Evolutionary conservation across 2,113 vertebrate species (phyloP).

Genomic region (Nothoprocta perdicaria): DNA sequence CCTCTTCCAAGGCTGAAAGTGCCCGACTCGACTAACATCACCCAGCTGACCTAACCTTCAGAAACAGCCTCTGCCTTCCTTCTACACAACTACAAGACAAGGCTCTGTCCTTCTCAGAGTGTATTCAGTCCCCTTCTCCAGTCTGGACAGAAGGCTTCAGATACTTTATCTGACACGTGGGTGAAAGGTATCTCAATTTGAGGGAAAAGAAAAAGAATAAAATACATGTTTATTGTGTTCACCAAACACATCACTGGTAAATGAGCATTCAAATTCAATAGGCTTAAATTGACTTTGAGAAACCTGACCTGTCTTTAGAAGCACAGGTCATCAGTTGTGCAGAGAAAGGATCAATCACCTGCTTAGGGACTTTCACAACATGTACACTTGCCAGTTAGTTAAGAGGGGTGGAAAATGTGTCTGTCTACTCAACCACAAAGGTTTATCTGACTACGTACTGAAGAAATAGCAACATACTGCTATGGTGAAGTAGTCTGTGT

Average conservation of each 20-base stretch:
- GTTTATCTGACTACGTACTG: background rate
- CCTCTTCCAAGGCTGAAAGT: background rate
- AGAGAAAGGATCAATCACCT: background rate
- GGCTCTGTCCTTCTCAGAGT: background rate
- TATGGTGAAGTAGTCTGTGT: background rate
- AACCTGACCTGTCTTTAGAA: background rate
- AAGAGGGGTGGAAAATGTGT: background rate
- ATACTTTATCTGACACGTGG: background rate
- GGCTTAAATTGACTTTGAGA: background rate
- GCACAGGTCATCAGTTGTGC: background rate
- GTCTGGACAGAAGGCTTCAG: background rate
- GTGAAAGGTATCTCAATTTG: background rate
- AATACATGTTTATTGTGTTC: background rate
- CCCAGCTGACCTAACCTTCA: background rate
- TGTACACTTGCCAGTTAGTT: background rate
- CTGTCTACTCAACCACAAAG: background rate
- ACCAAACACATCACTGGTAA: background rate
- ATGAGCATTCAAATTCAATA: background rate
- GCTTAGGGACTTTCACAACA: conserved; percentile 1
- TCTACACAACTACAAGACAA: background rate
- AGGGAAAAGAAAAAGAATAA: background rate
- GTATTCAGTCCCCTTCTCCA: background rate
- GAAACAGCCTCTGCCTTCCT: background rate
- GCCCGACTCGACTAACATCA: background rate
- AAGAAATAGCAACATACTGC: background rate